phyloP scores from a whole-genome alignment of 2,797 vertebrate genomes.

The Buphagus erythrorhynchus region DNA sequence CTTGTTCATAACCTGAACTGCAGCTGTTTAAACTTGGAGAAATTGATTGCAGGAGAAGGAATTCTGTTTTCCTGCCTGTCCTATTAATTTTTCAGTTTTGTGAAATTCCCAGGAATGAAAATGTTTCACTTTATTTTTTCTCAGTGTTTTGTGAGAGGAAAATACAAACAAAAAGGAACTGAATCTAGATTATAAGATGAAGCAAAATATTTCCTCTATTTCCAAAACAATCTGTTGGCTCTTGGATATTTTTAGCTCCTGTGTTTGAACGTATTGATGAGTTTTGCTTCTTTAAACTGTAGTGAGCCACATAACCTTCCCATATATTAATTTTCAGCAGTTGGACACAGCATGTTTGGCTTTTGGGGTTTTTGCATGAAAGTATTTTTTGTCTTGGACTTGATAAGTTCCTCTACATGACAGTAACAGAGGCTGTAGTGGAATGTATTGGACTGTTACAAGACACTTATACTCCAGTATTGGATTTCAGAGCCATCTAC shows the following conservation, averaged over 20 bases:
- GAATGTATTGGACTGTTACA: background rate
- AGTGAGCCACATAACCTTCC: background rate
- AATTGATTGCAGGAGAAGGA: background rate
- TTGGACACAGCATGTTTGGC: background rate
- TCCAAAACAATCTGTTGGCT: background rate
- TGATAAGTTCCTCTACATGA: background rate
- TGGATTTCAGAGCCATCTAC: background rate
- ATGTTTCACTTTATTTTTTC: background rate
- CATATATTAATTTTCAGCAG: background rate
- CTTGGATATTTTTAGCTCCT: background rate
- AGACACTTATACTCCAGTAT: background rate
- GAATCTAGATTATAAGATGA: background rate
- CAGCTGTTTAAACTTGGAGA: background rate
- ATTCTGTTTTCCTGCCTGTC: background rate
- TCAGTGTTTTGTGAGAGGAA: background rate
- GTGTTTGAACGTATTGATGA: background rate
- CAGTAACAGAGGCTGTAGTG: background rate
- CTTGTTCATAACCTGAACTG: background rate
- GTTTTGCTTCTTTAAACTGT: background rate
- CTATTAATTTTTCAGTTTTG: background rate
- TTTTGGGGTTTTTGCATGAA: background rate
- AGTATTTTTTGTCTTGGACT: background rate
- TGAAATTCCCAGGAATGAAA: background rate
- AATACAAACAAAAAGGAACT: background rate
- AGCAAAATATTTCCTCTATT: background rate